Conservation (phyloP, 2,113 vertebrate species). For the Rhegmatorhina hoffmannsi region DNA sequence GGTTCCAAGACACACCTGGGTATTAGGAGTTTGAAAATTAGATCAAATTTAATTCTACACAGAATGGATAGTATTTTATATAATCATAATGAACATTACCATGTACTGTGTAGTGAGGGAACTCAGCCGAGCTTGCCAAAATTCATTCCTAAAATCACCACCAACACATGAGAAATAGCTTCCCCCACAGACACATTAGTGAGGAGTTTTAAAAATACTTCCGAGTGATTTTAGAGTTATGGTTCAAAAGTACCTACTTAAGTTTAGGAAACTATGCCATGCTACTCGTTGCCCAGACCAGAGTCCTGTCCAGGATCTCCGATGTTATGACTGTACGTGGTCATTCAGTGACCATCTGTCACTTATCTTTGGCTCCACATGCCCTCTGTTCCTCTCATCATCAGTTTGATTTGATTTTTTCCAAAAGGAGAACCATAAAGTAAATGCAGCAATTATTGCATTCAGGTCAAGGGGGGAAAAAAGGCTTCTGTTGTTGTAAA, state of each 20-base stretch:
- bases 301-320: not conserved
- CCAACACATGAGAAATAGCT: slow-evolving; percentile 35
- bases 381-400: slow-evolving; percentile 14
- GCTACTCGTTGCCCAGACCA: not conserved
- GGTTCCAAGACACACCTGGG: not conserved
- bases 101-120: slow-evolving; percentile 29
- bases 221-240: slow-evolving; percentile 11
- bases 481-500: slow-evolving; percentile 30
- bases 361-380: not conserved
- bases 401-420: not conserved
- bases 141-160: slow-evolving; percentile 8
- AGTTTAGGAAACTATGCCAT: slow-evolving; percentile 3
- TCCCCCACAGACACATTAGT: not conserved
- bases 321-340: not conserved
- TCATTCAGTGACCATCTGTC: slow-evolving; percentile 63
- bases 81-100: slow-evolving; percentile 47
- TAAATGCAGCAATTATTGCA: slow-evolving; percentile 48
- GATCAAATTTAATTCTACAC: slow-evolving; percentile 33
- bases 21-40: slow-evolving; percentile 43
- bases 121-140: slow-evolving; percentile 39
- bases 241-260: slow-evolving; percentile 18
- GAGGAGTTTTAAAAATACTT: slow-evolving; percentile 49
- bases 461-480: not conserved
- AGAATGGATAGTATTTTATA: slow-evolving; percentile 31
- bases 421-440: slow-evolving; percentile 27